Evolutionary conservation across 2,888 invertebrate genomes (phyloP).

Genomic region (Folsomia manolachei): DNA sequence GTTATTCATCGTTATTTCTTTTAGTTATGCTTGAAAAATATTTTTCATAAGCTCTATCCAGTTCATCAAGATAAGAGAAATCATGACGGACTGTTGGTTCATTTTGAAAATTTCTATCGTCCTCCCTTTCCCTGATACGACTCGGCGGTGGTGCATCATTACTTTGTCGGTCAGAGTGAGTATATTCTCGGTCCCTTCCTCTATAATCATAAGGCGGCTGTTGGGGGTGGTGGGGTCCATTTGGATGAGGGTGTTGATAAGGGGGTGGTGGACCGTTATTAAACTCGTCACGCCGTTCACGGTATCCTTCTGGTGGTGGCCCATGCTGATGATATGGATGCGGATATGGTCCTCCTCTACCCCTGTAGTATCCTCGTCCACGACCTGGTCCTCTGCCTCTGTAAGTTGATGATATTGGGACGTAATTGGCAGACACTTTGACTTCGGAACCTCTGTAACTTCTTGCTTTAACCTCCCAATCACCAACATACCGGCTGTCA

Average conservation of each 20-base stretch:
- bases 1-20: background rate
- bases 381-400: slow-evolving; percentile 23
- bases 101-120: slow-evolving; percentile 14
- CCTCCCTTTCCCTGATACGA: background rate
- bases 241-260: slow-evolving; percentile 4
- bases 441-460: slow-evolving; percentile 27
- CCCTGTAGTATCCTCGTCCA: background rate
- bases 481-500: slow-evolving; percentile 23
- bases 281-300: background rate
- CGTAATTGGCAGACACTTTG: background rate
- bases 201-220: background rate
- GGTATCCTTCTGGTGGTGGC: slow-evolving; percentile 2
- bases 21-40: slow-evolving; percentile 45
- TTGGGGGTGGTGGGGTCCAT: slow-evolving; percentile 6
- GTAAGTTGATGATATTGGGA: slow-evolving; percentile 11
- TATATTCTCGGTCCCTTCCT: background rate
- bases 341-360: background rate
- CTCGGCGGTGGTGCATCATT: background rate
- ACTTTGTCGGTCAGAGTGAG: background rate
- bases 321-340: background rate
- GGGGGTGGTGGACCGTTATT: slow-evolving; percentile 8
- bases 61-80: slow-evolving; percentile 34
- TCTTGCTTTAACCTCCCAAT: slow-evolving; percentile 27
- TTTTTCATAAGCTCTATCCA: slow-evolving; percentile 44
- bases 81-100: slow-evolving; percentile 27